Base-by-base conservation (phyloP, 2,113 vertebrate genomes). In the Amblyornis subalaris region DNA sequence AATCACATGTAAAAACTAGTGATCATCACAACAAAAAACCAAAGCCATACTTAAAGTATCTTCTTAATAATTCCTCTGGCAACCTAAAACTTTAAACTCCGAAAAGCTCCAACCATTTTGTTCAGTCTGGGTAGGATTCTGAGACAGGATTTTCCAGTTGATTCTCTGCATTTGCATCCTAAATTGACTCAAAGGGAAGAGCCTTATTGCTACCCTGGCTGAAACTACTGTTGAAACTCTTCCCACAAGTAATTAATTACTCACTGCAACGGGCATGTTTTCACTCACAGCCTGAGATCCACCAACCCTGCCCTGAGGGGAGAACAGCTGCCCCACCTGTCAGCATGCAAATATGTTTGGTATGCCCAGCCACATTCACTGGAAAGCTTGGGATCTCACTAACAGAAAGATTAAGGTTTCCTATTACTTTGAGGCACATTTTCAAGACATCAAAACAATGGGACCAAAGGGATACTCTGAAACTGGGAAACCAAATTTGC, bases 331-430 rank as follows among this genome's bases (percentile, higher is more conserved):
- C 77, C 64, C 47, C 74, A 65, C 87, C 92, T 91, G 74, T 74
- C 75, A 94, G 85, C 72, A 31, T 48, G 67, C 80, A 96, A 45
- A 13, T 91, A 96, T 89, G 94, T 36, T 55, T 60, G 96, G 95
- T 85, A 96, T 96, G 95, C 80, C 80, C 85, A 74, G 78, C 5
- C 82, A 65, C 86, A 89, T 25, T 53, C 67, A 50, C 6, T 10
- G 36, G 53, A 57, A 38, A 81, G 62, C 38, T 74, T 29, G 35
- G n/a, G 40, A 93, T 73, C 70, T 61, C 65, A 48, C 53, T 13
- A 40, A 72, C 73, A 72, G 35, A 70, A 65, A 76, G 79, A 75
- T 21, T 11, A 82, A 74, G 35, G 79, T 57, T 92, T 95, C 70
- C 10, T 55, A 9, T 81, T 78, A 65, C 72, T 54, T 10, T 54